Evolutionary conservation across 2,113 vertebrate genomes (phyloP).

Genomic region (Tenebrosternarchus preto): DNA sequence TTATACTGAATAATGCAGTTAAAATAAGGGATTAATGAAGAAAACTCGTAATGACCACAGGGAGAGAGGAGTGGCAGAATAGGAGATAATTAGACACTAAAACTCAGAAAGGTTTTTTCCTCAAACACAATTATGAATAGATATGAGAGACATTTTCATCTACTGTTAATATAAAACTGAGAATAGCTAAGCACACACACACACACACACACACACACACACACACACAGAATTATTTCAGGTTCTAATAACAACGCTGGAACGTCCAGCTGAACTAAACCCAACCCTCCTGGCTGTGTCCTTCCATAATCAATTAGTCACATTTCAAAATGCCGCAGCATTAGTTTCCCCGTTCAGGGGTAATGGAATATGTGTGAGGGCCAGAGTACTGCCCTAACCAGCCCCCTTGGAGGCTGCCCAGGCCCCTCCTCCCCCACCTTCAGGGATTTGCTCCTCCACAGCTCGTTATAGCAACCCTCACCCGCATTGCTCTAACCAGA

Average conservation of each 20-base stretch:
- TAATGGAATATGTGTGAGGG: conserved; percentile 62
- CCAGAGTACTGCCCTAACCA: conserved; percentile 70
- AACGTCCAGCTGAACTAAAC: conserved; percentile 2
- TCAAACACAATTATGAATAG: conserved; percentile 26
- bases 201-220: background rate
- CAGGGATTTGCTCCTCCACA: conserved; percentile 79
- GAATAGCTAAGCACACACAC: background rate
- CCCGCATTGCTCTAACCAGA: conserved; percentile 81
- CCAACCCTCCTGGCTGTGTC: conserved; percentile 38
- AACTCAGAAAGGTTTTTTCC: background rate
- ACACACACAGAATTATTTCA: conserved; percentile 5
- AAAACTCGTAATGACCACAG: background rate
- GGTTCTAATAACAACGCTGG: too few relatives aligned
- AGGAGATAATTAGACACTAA: background rate
- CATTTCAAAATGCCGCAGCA: conserved; percentile 68
- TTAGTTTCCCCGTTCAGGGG: conserved; percentile 62
- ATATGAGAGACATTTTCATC: conserved; percentile 1
- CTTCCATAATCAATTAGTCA: conserved; percentile 66
- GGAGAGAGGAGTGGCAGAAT: background rate
- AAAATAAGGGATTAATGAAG: background rate
- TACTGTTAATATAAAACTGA: conserved; percentile 24
- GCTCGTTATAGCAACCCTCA: conserved; percentile 88
- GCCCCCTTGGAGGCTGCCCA: conserved; percentile 63
- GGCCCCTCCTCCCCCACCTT: conserved; percentile 71
- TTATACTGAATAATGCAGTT: too few relatives aligned